phyloP scores from a whole-genome alignment of 1,140 invertebrate genomes.

The Formica selysi region DNA sequence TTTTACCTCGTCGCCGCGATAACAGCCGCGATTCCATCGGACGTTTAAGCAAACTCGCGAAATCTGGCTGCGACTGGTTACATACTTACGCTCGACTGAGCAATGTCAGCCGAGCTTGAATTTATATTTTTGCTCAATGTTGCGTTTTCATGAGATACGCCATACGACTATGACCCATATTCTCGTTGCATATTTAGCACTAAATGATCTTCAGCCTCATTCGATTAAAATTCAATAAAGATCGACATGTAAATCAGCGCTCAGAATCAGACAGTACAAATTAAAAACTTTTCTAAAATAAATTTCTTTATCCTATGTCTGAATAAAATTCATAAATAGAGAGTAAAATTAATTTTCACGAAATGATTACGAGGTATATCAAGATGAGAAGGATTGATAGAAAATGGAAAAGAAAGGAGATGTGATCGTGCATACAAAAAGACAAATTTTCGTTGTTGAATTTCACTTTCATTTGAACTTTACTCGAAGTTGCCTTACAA shows the following conservation, averaged over 20 bases:
- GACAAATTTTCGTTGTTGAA: conserved; percentile 42
- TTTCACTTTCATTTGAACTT: conserved; percentile 74
- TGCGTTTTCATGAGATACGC: not conserved
- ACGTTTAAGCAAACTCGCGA: conserved; percentile 24
- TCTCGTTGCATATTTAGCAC: not conserved
- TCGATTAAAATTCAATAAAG: not conserved
- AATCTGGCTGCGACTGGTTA: conserved; percentile 61
- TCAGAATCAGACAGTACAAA: not conserved
- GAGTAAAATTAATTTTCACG: not conserved
- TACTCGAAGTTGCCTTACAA: conserved; percentile 61
- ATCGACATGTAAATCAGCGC: not conserved
- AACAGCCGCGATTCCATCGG: conserved; percentile 42
- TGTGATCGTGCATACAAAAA: not conserved
- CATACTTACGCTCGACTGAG: not conserved
- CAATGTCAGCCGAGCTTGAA: conserved; percentile 21
- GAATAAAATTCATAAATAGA: not conserved
- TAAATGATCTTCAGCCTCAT: not conserved
- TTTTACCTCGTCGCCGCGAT: conserved; percentile 41
- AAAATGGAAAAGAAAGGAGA: not conserved
- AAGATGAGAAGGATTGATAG: not conserved
- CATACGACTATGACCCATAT: not conserved
- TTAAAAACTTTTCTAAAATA: not conserved
- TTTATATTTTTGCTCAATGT: not conserved
- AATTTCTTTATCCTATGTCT: not conserved
- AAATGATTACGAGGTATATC: not conserved